These are phyloP conservation scores for Xenopus petersii DNA, from an alignment of 2,797 vertebrate species.

Conservation along the genomic window DNA sequence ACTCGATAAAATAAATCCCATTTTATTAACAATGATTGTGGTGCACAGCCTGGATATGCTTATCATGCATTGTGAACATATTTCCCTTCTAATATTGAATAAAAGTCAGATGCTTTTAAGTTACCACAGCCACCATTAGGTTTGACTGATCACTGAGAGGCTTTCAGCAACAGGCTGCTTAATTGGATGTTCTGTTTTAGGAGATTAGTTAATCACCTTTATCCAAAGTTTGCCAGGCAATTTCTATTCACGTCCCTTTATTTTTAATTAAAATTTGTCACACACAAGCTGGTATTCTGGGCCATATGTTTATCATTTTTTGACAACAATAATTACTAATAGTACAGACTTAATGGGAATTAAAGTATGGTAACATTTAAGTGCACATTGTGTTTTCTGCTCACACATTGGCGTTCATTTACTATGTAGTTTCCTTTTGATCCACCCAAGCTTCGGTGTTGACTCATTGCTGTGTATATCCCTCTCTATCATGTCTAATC, in stretches of 20 bases:
- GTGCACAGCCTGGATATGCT: background rate
- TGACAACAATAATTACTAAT: conserved; percentile 20
- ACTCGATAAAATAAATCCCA: background rate
- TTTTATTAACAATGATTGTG: background rate
- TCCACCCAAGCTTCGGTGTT: conserved; percentile 28
- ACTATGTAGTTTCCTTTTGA: background rate
- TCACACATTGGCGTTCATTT: background rate
- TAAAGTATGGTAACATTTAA: background rate
- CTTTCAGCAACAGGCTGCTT: conserved; percentile 16
- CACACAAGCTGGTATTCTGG: conserved; percentile 5
- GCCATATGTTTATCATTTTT: conserved; percentile 23
- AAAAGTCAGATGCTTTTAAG: background rate
- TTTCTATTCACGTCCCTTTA: conserved; percentile 29
- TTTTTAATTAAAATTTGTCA: conserved; percentile 24
- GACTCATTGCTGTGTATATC: conserved; percentile 37
- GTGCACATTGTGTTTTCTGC: conserved; percentile 3
- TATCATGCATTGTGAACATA: background rate
- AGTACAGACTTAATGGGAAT: background rate
- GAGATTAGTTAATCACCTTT: conserved; percentile 36
- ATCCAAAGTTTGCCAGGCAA: conserved; percentile 23
- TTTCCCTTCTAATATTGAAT: conserved; percentile 2
- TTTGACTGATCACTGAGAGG: conserved; percentile 10
- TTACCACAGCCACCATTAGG: background rate
- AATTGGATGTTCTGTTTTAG: conserved; percentile 33
- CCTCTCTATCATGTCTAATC: conserved; percentile 31